Conservation (phyloP, 2,113 vertebrate genomes). For the Cyanistes caeruleus region DNA sequence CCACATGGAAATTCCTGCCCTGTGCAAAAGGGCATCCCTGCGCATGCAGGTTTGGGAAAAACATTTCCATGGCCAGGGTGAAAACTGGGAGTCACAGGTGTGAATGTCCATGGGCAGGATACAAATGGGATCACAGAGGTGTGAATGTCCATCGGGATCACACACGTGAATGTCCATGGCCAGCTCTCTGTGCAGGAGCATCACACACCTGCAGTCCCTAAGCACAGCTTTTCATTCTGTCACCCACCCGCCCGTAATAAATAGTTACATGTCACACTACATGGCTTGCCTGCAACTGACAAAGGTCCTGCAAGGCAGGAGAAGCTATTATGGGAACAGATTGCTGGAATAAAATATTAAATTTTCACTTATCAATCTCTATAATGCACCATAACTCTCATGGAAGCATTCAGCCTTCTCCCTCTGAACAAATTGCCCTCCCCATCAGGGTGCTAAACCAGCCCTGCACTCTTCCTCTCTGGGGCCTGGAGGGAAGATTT, state of each 20-base stretch:
- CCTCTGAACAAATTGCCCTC: not conserved
- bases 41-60: not conserved
- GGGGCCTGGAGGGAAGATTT: not conserved
- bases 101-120: not conserved
- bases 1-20: not conserved
- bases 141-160: not conserved
- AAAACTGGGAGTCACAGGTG: rapidly evolving
- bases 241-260: not conserved
- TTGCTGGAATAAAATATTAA: slow-evolving; percentile 75
- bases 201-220: not conserved
- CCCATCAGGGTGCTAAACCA: not conserved
- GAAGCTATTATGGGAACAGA: slow-evolving; percentile 70
- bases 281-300: slow-evolving; percentile 20
- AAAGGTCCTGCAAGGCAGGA: slow-evolving; percentile 67
- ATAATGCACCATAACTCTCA: slow-evolving; percentile 53
- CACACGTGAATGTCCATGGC: not conserved
- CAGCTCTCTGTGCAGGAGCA: not conserved
- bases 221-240: not conserved
- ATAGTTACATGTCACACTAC: slow-evolving; percentile 40
- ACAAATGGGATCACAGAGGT: not conserved
- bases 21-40: not conserved
- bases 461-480: not conserved
- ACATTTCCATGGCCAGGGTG: not conserved
- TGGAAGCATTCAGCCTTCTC: slow-evolving; percentile 26
- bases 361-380: slow-evolving; percentile 71